Base-by-base conservation (phyloP, 30 jellyfish, hydroid and myxozoan genomes). In the Hydra vulgaris region DNA sequence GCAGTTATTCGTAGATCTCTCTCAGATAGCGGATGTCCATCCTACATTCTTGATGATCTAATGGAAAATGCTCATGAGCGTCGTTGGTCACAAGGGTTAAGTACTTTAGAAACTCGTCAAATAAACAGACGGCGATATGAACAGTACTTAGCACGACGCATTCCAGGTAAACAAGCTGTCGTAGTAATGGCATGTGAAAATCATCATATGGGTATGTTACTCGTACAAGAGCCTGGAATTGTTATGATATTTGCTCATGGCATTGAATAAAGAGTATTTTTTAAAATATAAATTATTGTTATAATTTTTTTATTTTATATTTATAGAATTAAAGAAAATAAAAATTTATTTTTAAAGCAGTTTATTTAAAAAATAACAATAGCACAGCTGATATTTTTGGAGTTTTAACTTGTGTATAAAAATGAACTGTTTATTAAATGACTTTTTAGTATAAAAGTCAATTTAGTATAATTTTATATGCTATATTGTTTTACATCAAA, bases 221-320 rank as follows among this genome's bases (percentile, higher is more conserved):
- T 92, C 95, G 85, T 92, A 22, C 54, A 83, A 56, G 98, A 92
- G 54, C 98, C 98, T 17, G 98, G 98, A 0, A 72, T 92, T 52
- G 98, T 92, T 21, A 92, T 92, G 98, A 92, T 92, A 20, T 92
- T 92, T 87, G 98, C 98, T 18, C 98, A 92, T 87, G 98, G 98
- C 8, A 87, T 92, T 72, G 98, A 92, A 72, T 92, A 72, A 84
- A 70, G 61, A 40, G n/a, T n/a, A n/a, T n/a, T n/a, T n/a, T 40
- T 40, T 40, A 40, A 40, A 5, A 66, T 78, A 0, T 56, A 8
- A 23, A 21, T 71, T n/a, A 71, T n/a, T n/a, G n/a, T n/a, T n/a
- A n/a, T n/a, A n/a, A n/a, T n/a, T n/a, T n/a, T n/a, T n/a, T n/a
- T n/a, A n/a, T n/a, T n/a, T n/a, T n/a, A n/a, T n/a, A n/a, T n/a